Evolutionary conservation across 2,888 invertebrate genomes (phyloP), one percentile per base, ranked within the genome.

Genomic region (Meteorus colon): DNA sequence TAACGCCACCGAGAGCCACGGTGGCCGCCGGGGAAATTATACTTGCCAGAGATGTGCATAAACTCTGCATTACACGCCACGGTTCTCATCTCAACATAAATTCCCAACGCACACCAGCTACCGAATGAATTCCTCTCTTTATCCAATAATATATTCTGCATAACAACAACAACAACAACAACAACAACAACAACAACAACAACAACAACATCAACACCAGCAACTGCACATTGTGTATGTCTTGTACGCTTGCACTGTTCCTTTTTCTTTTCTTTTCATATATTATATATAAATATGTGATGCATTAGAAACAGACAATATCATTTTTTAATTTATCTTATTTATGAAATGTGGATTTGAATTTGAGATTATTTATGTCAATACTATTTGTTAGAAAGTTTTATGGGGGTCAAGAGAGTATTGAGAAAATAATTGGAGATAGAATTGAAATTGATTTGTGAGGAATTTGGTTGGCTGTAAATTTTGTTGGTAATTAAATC

Each of bases 1-100:
- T 86, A 88, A 88, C 88, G 87, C 87, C 86, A 88, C 86, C 83
- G 85, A 86, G 86, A 86, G 83, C 83, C 86, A 81, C 84, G 83
- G 86, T 84, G 87, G 87, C 87, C 89, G 89, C 89, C 89, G 87
- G 89, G 89, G 89, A 89, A 89, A 89, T 89, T 89, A 89, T 86
- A 85, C 85, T 86, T 85, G 83, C 84, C 77, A 84, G 84, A 86
- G 84, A 88, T 88, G 89, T 88, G 88, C 87, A 88, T 88, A 88
- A 88, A 88, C 88, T 89, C 87, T 86, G 86, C 87, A 88, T 88
- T 87, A 86, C 85, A 80, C 82, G 74, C 86, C 86, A 86, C 79
- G 87, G 85, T 85, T 85, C 88, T 88, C 87, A 83, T 79, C 77
- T 74, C 37, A 80, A 74, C 78, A 66, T 74, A 60, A 67, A 63